Evolutionary conservation across 2,797 vertebrate species (phyloP), one percentile per base, ranked within the genome.

Genomic region (Melanotaenia parkinsoni): DNA sequence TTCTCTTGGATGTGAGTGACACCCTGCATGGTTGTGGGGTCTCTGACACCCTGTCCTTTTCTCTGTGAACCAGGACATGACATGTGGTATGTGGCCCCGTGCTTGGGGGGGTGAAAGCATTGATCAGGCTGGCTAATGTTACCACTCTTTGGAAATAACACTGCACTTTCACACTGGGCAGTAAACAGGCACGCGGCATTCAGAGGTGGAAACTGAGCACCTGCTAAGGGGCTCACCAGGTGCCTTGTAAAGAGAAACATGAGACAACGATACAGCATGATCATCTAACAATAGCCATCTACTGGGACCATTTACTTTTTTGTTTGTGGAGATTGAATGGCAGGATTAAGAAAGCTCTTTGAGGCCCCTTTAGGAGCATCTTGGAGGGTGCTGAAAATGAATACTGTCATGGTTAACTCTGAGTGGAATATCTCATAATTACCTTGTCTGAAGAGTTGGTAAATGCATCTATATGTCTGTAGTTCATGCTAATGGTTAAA

Each of bases 61-160:
- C 61, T 80, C 70, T 65, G 67, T 73, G 74, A 73, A 72, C 33
- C 82, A 86, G 81, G 76, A 70, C 70, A 33, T 85, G 81, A 89
- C 86, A 84, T 87, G 83, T 75, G 87, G 86, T 83, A 85, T 84
- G 81, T 64, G 81, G 84, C 70, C 72, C 61, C 77, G 51, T 5
- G 65, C 70, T 82, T 65, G 77, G 85, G n/a, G n/a, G 26, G 82
- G 72, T 74, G 65, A 72, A 77, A 65, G 77, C 77, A 85, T 86
- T 87, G 85, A 91, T 92, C 86, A 67, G 80, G 43, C 60, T 54
- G 74, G 88, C 67, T 94, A 84, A 88, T 81, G 87, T 94, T 93
- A 85, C 87, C 70, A 71, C 74, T 61, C 79, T 83, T 83, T 90
- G 71, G 82, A 93, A 94, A 92, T 90, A 91, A 88, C 76, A n/a